A percentile compares a stretch with the other conserved stretches of the same genome.
Conservation (phyloP, 2,113 vertebrate genomes). For the Neogobius melanostomus region DNA sequence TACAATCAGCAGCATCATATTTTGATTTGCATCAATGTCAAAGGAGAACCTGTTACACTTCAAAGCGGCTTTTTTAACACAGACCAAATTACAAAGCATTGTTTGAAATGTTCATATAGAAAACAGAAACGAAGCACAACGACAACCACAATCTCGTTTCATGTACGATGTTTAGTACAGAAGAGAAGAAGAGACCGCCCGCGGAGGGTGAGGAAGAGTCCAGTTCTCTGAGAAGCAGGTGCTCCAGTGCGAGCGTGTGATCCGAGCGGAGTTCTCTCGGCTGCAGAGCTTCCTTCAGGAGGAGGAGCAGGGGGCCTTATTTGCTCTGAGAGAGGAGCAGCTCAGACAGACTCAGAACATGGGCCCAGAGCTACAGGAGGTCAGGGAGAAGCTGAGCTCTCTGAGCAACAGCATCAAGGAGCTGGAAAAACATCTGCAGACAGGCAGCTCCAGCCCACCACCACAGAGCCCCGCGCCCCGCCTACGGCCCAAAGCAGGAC, state of each 20-base stretch:
- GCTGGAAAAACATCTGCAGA: slow-evolving; percentile 4
- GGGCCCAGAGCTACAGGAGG: slow-evolving; percentile 12
- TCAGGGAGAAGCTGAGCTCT: slow-evolving; percentile 12
- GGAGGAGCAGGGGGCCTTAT: slow-evolving; percentile 18
- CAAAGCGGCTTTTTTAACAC: no score
- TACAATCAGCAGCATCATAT: no score
- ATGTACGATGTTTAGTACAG: no score
- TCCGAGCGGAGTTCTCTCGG: slow-evolving; percentile 33
- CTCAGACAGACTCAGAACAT: slow-evolving; percentile 17
- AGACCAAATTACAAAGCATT: no score
- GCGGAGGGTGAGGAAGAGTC: no score
- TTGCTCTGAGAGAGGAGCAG: slow-evolving; percentile 29
- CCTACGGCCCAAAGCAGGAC: slow-evolving; percentile 2
- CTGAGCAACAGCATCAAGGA: slow-evolving; percentile 15
- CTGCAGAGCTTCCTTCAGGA: slow-evolving; percentile 37
- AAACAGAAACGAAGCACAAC: no score
- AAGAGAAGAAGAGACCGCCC: no score
- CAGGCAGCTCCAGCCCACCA: neutral
- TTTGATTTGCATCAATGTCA: no score
- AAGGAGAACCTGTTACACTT: no score
- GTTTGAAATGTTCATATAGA: no score
- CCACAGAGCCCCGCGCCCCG: neutral
- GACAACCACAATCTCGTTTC: no score
- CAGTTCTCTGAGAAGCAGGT: slow-evolving; percentile 22
- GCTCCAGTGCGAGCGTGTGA: slow-evolving; percentile 15